Evolutionary conservation across 1,140 invertebrate genomes (phyloP), one percentile per base, ranked within the genome.

Genomic region (Mycetomoellerius zeteki): DNA sequence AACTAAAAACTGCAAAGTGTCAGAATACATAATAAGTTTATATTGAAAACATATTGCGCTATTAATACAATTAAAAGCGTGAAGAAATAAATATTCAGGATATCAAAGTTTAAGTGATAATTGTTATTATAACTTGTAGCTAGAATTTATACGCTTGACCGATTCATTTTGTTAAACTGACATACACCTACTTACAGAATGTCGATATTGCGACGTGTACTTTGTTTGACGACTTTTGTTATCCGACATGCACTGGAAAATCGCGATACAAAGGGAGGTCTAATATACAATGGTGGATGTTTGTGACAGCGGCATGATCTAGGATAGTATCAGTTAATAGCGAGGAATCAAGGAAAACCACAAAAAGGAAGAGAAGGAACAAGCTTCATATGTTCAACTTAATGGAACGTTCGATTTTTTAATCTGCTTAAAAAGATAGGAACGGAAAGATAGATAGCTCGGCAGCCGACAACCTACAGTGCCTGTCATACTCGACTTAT

Each of bases 201-300:
- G 65, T 65, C 80, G 43, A 77, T 62, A 71, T 81, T 71, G 58
- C 54, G 60, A 76, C 67, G 24, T 16, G 58, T 85, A 89, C 76
- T 84, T 86, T 56, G 65, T 54, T 75, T 81, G 50, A 71, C 62
- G 50, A 82, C 56, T 89, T 85, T 67, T 80, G 76, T 86, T 89
- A 73, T 65, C 47, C 50, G 81, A 90, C 85, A 73, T 89, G 77
- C 85, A 75, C 73, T 52, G 47, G n/a, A 80, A 80, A 80, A 54
- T 80, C 77, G 47, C 65, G 78, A 80, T 80, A 56, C 47, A 80
- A 87, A 69, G 80, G 72, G 60, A 80, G 77, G 77, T 58, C 60
- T 10, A 37, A 16, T 30, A n/a, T 47, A 80, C 21, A 56, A 56
- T 24, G n/a, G n/a, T 19, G 16, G 8, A 16, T 81, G 62, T 67